phyloP scores from a whole-genome alignment of 2,888 invertebrate genomes.

The Polylopha cassiicola region DNA sequence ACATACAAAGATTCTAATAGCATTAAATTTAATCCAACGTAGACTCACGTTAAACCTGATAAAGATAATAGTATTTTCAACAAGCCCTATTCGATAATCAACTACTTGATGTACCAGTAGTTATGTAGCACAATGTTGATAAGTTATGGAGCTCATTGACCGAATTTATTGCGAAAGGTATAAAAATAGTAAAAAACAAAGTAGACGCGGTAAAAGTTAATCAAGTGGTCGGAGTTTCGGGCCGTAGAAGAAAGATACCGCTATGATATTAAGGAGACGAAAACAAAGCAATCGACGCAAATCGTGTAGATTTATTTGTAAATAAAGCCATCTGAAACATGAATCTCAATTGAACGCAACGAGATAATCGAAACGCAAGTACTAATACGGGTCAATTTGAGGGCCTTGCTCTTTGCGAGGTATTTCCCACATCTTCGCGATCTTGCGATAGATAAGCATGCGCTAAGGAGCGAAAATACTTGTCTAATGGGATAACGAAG shows the following conservation, averaged over 20 bases:
- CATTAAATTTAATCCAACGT: conserved; percentile 3
- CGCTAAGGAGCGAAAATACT: conserved; percentile 54
- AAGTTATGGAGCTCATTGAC: conserved; percentile 15
- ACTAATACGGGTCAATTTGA: conserved; percentile 12
- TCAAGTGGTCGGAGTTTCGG: too few relatives aligned
- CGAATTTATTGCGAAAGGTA: conserved; percentile 2
- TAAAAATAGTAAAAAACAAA: neutral
- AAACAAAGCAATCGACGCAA: too few relatives aligned
- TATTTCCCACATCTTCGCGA: conserved; percentile 44
- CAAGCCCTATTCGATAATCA: conserved; percentile 20
- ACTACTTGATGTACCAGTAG: conserved; percentile 12
- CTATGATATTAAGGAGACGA: too few relatives aligned
- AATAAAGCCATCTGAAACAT: too few relatives aligned
- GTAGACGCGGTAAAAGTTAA: too few relatives aligned
- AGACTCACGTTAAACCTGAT: conserved; percentile 5
- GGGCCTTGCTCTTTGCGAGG: conserved; percentile 1
- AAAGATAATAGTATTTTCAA: conserved; percentile 21
- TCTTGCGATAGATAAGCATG: conserved; percentile 44
- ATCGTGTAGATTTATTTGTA: too few relatives aligned
- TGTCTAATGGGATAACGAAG: conserved; percentile 43
- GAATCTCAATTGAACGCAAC: too few relatives aligned
- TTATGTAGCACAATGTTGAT: conserved; percentile 25
- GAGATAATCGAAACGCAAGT: conserved; percentile 1
- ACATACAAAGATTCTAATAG: too few relatives aligned
- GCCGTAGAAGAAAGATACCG: too few relatives aligned